Evolutionary conservation across 2,797 vertebrate species (phyloP).

Genomic region (Pangasius djambal): DNA sequence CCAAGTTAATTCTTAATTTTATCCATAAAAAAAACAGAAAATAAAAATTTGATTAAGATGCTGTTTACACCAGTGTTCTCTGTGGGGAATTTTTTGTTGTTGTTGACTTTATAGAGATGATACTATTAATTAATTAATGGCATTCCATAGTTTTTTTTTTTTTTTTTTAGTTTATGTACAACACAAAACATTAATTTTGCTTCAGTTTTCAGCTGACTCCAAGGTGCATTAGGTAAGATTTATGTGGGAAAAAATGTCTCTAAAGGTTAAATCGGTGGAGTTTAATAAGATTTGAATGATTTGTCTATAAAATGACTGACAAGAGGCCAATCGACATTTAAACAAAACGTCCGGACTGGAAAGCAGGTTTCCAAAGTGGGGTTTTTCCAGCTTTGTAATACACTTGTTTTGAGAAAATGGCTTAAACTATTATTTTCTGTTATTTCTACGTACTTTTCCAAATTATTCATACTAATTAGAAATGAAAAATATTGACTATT

Average conservation of each 20-base stretch:
- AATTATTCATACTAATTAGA: neutral
- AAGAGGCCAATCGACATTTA: neutral
- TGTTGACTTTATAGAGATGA: no score
- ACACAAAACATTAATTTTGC: no score
- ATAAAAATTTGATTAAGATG: neutral
- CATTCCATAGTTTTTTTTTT: no score
- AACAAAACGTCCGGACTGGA: neutral
- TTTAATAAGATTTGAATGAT: neutral
- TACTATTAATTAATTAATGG: no score
- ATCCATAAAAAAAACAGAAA: neutral
- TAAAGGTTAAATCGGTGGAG: neutral
- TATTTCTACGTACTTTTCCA: neutral
- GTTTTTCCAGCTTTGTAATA: neutral
- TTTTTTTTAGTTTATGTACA: no score
- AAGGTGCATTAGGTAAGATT: no score
- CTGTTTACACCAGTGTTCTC: neutral
- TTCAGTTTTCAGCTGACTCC: no score
- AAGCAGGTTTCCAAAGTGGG: neutral
- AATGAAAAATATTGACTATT: neutral
- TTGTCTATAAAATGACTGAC: neutral
- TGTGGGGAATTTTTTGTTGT: neutral
- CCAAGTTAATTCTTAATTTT: neutral
- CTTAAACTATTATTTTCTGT: neutral
- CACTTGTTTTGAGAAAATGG: neutral
- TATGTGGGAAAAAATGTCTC: neutral